These are phyloP conservation scores for Scopus umbretta DNA, from an alignment of 2,113 vertebrate species.

Conservation along the genomic window DNA sequence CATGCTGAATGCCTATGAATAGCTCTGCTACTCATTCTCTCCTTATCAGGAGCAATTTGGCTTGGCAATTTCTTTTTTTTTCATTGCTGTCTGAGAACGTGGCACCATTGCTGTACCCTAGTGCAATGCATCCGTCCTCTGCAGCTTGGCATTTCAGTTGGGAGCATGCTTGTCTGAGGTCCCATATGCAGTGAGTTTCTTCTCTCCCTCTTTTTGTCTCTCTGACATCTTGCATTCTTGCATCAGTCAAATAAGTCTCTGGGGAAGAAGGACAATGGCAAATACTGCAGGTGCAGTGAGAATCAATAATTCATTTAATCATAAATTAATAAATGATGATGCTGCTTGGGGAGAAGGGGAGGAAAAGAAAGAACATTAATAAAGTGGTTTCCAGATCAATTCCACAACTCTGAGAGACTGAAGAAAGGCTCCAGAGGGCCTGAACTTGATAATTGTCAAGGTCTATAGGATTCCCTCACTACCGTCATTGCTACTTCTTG, in stretches of 20 bases:
- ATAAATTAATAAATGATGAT: slow-evolving; percentile 67
- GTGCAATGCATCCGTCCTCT: neutral
- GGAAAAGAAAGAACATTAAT: slow-evolving; percentile 54
- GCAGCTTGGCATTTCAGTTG: neutral
- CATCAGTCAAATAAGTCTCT: slow-evolving; percentile 10
- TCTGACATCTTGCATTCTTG: neutral
- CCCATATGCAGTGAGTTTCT: neutral
- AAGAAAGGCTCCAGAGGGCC: slow-evolving; percentile 4
- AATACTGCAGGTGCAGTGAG: slow-evolving; percentile 41
- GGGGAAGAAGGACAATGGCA: slow-evolving; percentile 22
- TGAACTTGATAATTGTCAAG: slow-evolving; percentile 24
- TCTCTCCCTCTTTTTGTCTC: neutral
- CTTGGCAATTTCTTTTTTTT: neutral
- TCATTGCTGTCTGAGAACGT: neutral
- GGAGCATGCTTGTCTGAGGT: neutral
- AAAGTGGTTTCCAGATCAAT: slow-evolving; percentile 58
- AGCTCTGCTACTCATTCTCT: slow-evolving; percentile 3
- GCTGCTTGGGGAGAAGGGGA: slow-evolving; percentile 26
- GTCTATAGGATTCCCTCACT: neutral
- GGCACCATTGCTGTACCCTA: neutral
- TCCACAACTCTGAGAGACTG: neutral
- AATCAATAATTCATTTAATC: slow-evolving; percentile 68
- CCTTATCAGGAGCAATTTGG: neutral
- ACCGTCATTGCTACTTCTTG: neutral
- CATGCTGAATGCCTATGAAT: slow-evolving; percentile 10